These are phyloP conservation scores for Pempheris klunzingeri DNA, from an alignment of 2,797 vertebrate species.

Conservation along the genomic window DNA sequence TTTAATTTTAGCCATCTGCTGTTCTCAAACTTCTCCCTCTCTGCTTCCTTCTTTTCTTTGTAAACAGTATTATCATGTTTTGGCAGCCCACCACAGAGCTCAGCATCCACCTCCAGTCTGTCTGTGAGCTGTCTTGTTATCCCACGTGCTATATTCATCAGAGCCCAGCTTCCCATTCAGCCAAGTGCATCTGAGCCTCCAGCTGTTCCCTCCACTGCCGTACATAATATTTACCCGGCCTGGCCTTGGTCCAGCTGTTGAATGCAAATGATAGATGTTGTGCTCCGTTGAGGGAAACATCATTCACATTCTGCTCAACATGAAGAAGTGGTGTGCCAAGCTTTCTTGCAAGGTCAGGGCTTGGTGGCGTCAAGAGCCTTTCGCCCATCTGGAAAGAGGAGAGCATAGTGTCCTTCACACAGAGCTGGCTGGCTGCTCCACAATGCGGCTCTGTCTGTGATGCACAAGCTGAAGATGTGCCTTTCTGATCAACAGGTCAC, in stretches of 20 bases:
- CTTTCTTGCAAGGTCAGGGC: slow-evolving; percentile 43
- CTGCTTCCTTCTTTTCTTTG: neutral
- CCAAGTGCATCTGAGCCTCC: slow-evolving; percentile 40
- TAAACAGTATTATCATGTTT: slow-evolving; percentile 22
- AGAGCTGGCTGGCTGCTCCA: slow-evolving; percentile 24
- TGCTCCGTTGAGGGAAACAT: slow-evolving; percentile 41
- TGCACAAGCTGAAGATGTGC: neutral
- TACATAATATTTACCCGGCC: slow-evolving; percentile 38
- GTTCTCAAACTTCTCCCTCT: neutral
- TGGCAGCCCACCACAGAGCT: slow-evolving; percentile 15
- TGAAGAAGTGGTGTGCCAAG: slow-evolving; percentile 33
- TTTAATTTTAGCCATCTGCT: neutral
- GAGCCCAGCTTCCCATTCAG: slow-evolving; percentile 25
- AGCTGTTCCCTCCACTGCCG: slow-evolving; percentile 31
- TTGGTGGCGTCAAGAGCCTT: slow-evolving; percentile 27
- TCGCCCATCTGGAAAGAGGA: slow-evolving; percentile 50
- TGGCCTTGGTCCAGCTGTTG: slow-evolving; percentile 12
- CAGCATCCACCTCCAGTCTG: slow-evolving; percentile 23
- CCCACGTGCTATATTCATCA: slow-evolving; percentile 23
- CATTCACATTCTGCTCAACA: slow-evolving; percentile 17
- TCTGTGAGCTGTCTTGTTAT: slow-evolving; percentile 36
- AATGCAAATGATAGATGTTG: slow-evolving; percentile 50
- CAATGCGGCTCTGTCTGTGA: slow-evolving; percentile 5
- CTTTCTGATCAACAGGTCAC: slow-evolving; percentile 20
- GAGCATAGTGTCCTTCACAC: slow-evolving; percentile 28